Evolutionary conservation across 2,113 vertebrate species (phyloP).

Genomic region (Grammomys dolichurus): DNA sequence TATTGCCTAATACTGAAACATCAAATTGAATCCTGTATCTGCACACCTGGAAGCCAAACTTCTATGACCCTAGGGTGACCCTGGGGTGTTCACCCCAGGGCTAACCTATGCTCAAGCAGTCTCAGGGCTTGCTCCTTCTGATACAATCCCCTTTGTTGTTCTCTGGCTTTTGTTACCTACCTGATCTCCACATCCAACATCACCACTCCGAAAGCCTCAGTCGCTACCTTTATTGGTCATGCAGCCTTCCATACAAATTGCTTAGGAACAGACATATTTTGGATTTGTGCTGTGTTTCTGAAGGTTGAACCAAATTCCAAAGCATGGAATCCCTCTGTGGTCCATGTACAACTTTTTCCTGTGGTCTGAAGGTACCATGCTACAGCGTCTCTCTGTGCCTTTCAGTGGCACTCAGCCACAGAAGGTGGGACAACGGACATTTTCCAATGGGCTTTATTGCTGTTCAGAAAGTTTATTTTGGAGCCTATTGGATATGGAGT

Average conservation of each 20-base stretch:
- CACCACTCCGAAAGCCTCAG: neutral
- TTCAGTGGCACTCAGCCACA: neutral
- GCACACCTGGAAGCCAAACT: rapidly evolving
- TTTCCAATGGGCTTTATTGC: too few relatives aligned
- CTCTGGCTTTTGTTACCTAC: rapidly evolving
- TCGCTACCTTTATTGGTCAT: rapidly evolving
- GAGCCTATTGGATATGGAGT: neutral
- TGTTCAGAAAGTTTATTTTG: neutral
- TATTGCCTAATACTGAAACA: neutral
- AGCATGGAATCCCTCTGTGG: too few relatives aligned
- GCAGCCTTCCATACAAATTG: rapidly evolving
- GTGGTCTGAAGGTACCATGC: neutral
- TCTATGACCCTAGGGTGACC: rapidly evolving
- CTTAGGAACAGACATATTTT: neutral
- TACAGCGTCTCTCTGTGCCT: neutral
- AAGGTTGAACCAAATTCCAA: neutral
- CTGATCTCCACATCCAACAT: neutral
- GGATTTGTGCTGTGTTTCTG: neutral
- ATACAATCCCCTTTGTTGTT: rapidly evolving
- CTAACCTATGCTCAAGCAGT: rapidly evolving
- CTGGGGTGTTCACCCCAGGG: rapidly evolving
- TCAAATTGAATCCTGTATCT: neutral
- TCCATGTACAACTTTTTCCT: neutral
- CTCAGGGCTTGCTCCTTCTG: rapidly evolving
- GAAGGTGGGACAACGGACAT: neutral